Evolutionary conservation across 1,140 invertebrate species (phyloP).

Genomic region (Bombus sylvicola): DNA sequence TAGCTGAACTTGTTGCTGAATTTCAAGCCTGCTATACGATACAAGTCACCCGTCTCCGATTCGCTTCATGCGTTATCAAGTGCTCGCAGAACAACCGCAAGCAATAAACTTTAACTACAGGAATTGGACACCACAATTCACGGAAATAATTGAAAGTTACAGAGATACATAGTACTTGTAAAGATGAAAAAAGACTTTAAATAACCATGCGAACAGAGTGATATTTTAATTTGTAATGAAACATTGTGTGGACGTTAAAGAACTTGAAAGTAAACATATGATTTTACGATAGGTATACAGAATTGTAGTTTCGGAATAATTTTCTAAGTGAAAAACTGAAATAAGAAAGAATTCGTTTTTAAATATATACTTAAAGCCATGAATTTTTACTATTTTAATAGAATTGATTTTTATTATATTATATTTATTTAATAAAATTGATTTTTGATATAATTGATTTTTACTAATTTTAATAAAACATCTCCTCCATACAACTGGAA

Average conservation of each 20-base stretch:
- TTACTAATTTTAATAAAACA: too few species aligned
- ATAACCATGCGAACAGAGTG: neutral
- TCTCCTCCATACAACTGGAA: too few species aligned
- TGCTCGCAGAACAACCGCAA: neutral
- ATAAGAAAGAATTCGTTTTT: too few species aligned
- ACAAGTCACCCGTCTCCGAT: neutral
- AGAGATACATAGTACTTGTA: neutral
- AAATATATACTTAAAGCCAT: too few species aligned
- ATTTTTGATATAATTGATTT: too few species aligned
- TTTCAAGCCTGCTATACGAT: neutral
- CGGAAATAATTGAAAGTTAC: neutral
- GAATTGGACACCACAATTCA: neutral
- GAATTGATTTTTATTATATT: too few species aligned
- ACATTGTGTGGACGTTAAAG: neutral
- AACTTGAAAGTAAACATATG: neutral
- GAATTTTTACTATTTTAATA: too few species aligned
- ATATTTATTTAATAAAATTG: too few species aligned
- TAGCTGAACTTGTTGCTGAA: constrained; percentile 59
- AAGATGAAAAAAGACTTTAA: neutral
- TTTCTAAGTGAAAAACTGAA: neutral
- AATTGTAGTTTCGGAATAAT: neutral
- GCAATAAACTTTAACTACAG: neutral
- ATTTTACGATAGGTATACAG: neutral
- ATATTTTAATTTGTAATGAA: neutral
- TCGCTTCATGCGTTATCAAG: neutral